Base-by-base conservation (phyloP, 2,888 invertebrate species). In the Drosophila recens region DNA sequence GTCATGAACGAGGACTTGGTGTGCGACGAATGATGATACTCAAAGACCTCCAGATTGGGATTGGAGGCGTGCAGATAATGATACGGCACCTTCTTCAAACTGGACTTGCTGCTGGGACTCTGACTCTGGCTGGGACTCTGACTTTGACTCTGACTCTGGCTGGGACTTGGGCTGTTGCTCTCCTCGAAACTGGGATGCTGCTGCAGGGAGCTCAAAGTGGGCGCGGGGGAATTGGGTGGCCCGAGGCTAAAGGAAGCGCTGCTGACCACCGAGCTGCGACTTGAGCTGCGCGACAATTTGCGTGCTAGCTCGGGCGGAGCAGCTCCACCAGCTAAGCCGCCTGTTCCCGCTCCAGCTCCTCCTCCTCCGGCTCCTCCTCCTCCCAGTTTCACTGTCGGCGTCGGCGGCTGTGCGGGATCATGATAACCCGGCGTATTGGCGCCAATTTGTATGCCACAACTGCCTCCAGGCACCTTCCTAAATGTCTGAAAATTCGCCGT, bases 401-500 rank as follows among this genome's bases (percentile, higher is more conserved):
- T 65, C 5, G 87, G 86, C 8, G 89, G 87, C 67, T 75, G 80
- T 0, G 87, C 70, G 3, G 80, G 79, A 64, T 86, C 90, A 46
- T 87, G 87, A 65, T 91, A 91, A 10, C 91, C 90, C 3, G 91
- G 90, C 0, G 92, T 92, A 51, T 92, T 92, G 58, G 91, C 90
- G 5, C 92, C 92, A 15, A 93, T 93, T 87, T 91, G 93, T 75
- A 87, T 91, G 78, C 85, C 93, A 83, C 85, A 93, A 74, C 92
- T 91, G 45, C 95, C 94, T 13, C 95, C 94, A 36, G 94, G 93
- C 67, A 94, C 95, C 89, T 95, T 95, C 82, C 96, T 93, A 90
- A 96, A 96, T 87, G 96, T 96, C 78, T 96, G 94, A 92, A 96
- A 96, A 90, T 96, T 96, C 53, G 96, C 96, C 0, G 97, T 96